Base-by-base conservation (phyloP, 1,140 invertebrate species). In the Bombus ignitus region DNA sequence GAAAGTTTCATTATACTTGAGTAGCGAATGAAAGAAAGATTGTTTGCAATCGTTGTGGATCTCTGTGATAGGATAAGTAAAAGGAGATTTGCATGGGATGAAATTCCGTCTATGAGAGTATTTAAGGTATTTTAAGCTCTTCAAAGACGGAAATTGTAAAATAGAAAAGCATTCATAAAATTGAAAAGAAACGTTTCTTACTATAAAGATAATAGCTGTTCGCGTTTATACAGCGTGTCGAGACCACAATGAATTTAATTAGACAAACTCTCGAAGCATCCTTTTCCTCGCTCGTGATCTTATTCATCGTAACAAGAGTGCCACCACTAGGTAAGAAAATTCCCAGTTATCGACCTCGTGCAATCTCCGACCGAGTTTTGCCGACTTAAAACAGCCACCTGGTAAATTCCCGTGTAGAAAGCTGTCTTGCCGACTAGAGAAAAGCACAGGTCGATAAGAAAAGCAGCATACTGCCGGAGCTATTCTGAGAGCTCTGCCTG, bases 381-480 rank as follows among this genome's bases (percentile, higher is more conserved):
- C 9, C 59, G 39, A 15, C 44, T 74, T 65, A 42, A 77, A 66
- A 74, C 84, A 75, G 59, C 65, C 85, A 42, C 71, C 59, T 25
- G 88, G 82, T 89, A 89, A 89, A 89, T 83, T 78, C 62, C 37
- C 25, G 18, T 59, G 70, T 57, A 89, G 88, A 89, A 84, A 89
- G 88, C 88, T 89, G 76, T 81, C 70, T 89, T 89, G 88, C 88
- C 88, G 86, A 88, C 88, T 47, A 89, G 88, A 89, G 88, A 89
- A 89, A 89, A 89, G 85, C 88, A 84, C 88, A 81, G 80, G 88
- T 89, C 88, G 88, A 89, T 89, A 89, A 89, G 88, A 82, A 82
- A 81, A 77, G 78, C 84, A 82, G 76, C 72, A 42, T 53, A 35
- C 66, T 53, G 87, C 15, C 44, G 28, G 18, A 66, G 78, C 88